These are phyloP conservation scores for Eueides isabella DNA, from an alignment of 1,140 invertebrate species.

Conservation along the genomic window DNA sequence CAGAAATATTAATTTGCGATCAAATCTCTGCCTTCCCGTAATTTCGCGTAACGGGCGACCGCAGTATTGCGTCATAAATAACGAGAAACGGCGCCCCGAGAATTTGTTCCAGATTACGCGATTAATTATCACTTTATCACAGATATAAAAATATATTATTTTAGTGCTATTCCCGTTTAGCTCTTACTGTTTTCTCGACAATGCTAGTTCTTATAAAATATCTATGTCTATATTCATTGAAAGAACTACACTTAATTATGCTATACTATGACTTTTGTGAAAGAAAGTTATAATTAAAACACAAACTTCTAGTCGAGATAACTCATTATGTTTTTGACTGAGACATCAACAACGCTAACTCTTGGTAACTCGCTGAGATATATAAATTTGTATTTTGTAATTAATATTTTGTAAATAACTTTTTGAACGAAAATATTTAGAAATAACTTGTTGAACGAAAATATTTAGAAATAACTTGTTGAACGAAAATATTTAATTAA, in stretches of 20 bases:
- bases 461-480: too few relatives aligned
- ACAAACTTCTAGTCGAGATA: not conserved
- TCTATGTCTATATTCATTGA: not conserved
- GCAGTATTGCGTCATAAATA: conserved; percentile 52
- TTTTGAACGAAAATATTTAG: too few relatives aligned
- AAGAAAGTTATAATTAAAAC: not conserved
- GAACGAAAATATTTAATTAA: too few relatives aligned
- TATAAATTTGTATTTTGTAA: too few relatives aligned
- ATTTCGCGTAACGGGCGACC: conserved; percentile 39
- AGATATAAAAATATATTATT: not conserved
- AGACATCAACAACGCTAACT: conserved; percentile 2
- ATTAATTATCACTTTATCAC: conserved; percentile 8
- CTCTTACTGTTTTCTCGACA: not conserved
- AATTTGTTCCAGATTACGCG: conserved; percentile 28
- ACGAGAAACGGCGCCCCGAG: conserved; percentile 46
- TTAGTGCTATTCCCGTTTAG: not conserved
- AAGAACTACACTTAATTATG: not conserved
- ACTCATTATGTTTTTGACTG: not conserved
- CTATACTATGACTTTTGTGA: not conserved
- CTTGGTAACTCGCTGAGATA: not conserved
- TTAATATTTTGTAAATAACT: too few relatives aligned
- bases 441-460: too few relatives aligned
- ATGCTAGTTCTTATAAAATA: not conserved
- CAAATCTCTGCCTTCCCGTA: conserved; percentile 44
- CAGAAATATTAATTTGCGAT: conserved; percentile 50